These are phyloP conservation scores for Champsocephalus gunnari DNA, from an alignment of 2,797 vertebrate genomes.

Conservation along the genomic window DNA sequence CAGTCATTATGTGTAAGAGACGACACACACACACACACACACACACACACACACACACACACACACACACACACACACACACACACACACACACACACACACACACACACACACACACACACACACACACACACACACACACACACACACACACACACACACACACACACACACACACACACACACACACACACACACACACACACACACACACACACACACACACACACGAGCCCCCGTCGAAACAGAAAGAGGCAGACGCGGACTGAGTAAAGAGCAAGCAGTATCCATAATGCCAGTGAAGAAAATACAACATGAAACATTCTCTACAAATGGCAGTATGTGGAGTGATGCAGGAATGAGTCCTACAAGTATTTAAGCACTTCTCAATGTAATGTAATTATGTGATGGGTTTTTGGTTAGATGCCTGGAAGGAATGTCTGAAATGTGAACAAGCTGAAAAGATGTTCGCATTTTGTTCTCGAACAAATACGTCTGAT, in stretches of 20 bases:
- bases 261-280: background rate
- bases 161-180: background rate
- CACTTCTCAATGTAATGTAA: too few species aligned
- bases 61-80: background rate
- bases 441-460: too few species aligned
- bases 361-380: too few species aligned
- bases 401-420: too few species aligned
- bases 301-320: background rate
- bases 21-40: constrained; percentile 4
- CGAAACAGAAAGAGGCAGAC: background rate
- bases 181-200: constrained; percentile 3
- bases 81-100: background rate
- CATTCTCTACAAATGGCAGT: background rate
- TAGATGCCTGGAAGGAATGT: too few species aligned
- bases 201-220: too few species aligned
- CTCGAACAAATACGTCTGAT: too few species aligned
- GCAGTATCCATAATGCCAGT: background rate
- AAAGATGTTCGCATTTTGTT: too few species aligned
- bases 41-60: too few species aligned
- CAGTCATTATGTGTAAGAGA: background rate
- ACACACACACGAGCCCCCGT: background rate
- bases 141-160: background rate
- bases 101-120: background rate
- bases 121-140: constrained; percentile 1
- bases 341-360: too few species aligned